Evolutionary conservation across 2,113 vertebrate genomes (phyloP).

Genomic region (Burhinus oedicnemus): DNA sequence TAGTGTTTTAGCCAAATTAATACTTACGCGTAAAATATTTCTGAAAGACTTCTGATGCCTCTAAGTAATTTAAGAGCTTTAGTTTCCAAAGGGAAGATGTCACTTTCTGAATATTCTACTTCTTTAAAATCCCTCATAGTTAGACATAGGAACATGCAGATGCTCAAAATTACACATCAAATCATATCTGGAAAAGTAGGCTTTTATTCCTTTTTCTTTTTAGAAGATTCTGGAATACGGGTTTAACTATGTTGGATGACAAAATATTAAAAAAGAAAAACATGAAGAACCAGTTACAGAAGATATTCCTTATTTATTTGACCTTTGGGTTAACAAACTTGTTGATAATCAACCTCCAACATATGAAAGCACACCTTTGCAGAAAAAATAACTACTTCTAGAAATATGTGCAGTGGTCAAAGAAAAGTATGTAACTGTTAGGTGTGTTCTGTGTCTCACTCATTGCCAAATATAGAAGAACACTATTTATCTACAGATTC

Average conservation of each 20-base stretch:
- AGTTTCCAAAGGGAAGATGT: neutral
- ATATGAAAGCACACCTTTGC: neutral
- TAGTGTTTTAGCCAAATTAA: neutral
- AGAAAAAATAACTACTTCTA: neutral
- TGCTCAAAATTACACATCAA: neutral
- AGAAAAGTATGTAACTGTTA: neutral
- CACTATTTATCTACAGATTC: neutral
- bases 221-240: neutral
- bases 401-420: neutral
- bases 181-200: neutral
- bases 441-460: neutral
- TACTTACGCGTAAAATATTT: neutral
- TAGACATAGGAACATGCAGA: neutral
- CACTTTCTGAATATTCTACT: neutral
- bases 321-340: neutral
- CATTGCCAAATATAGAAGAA: neutral
- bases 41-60: neutral
- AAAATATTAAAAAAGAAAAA: neutral
- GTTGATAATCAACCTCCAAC: neutral
- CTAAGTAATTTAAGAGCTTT: neutral
- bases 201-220: neutral
- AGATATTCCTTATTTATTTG: neutral
- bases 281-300: neutral
- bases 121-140: neutral
- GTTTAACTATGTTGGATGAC: neutral